phyloP scores from a whole-genome alignment of 2,113 vertebrate genomes.

The Emydocephalus ijimae region DNA sequence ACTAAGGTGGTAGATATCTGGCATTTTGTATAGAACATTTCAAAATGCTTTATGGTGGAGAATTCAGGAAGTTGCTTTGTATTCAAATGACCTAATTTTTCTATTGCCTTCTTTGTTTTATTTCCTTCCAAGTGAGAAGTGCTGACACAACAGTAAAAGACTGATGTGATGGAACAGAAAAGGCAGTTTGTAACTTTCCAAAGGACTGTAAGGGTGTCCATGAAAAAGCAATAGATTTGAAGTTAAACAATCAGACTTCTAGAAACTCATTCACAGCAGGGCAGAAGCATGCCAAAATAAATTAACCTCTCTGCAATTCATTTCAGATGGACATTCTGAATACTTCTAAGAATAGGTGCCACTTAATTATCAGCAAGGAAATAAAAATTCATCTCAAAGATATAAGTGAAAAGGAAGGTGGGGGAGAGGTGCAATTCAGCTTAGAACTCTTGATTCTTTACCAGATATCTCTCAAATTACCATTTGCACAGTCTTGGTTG shows the following conservation, averaged over 20 bases:
- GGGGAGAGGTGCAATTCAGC: background rate
- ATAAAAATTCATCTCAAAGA: background rate
- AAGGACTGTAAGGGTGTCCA: background rate
- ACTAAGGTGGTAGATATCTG: background rate
- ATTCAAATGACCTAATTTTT: constrained; percentile 14
- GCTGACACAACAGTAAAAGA: background rate
- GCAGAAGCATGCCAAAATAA: background rate
- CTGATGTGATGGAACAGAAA: background rate
- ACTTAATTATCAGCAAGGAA: background rate
- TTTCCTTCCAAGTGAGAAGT: background rate
- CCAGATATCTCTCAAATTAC: background rate
- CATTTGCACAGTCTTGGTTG: background rate
- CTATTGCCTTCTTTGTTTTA: background rate
- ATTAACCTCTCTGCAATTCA: background rate
- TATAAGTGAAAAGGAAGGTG: background rate
- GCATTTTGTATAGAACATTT: background rate
- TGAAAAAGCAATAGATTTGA: constrained; percentile 3
- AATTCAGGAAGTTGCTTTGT: constrained; percentile 9
- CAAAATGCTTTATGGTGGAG: background rate
- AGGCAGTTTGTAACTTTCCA: background rate
- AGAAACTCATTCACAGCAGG: background rate
- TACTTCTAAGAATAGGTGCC: background rate
- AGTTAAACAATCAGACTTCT: background rate
- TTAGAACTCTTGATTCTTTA: background rate
- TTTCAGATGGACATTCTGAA: constrained; percentile 13